Percentiles rank a stretch among this genome's conserved stretches.
Evolutionary conservation across 2,888 invertebrate genomes (phyloP).

Genomic region (Eurois occulta): DNA sequence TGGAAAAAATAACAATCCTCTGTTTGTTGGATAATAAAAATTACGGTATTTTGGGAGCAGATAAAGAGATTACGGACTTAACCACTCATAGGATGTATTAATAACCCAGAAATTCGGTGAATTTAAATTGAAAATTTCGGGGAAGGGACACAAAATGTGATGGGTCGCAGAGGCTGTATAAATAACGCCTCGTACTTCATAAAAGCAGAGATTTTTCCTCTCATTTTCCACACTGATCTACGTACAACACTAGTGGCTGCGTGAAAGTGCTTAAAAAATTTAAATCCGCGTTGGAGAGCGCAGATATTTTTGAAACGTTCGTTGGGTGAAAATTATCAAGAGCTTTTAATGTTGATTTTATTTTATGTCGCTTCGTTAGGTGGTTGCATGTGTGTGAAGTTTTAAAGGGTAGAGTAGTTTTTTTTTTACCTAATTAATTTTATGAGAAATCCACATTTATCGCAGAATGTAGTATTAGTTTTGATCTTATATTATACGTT

Average conservation of each 20-base stretch:
- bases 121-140: constrained; percentile 44
- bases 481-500: background rate
- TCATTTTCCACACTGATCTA: constrained; percentile 34
- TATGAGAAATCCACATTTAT: background rate
- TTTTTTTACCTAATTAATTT: background rate
- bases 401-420: background rate
- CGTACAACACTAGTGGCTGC: constrained; percentile 17
- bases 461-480: background rate
- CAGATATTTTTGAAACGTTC: constrained; percentile 20
- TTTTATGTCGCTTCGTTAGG: constrained; percentile 1
- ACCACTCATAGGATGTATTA: background rate
- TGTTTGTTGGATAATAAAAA: background rate
- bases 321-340: constrained; percentile 27
- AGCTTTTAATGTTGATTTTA: constrained; percentile 23
- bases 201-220: constrained; percentile 32
- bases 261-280: constrained; percentile 26
- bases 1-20: background rate
- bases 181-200: constrained; percentile 53
- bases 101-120: constrained; percentile 23
- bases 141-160: constrained; percentile 27
- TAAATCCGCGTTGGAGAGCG: constrained; percentile 15
- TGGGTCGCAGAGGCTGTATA: constrained; percentile 28
- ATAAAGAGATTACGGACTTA: constrained; percentile 10
- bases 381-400: background rate
- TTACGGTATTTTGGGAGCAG: background rate